These are phyloP conservation scores for Eupithecia vulgata DNA, from an alignment of 2,888 invertebrate genomes.

Conservation along the genomic window DNA sequence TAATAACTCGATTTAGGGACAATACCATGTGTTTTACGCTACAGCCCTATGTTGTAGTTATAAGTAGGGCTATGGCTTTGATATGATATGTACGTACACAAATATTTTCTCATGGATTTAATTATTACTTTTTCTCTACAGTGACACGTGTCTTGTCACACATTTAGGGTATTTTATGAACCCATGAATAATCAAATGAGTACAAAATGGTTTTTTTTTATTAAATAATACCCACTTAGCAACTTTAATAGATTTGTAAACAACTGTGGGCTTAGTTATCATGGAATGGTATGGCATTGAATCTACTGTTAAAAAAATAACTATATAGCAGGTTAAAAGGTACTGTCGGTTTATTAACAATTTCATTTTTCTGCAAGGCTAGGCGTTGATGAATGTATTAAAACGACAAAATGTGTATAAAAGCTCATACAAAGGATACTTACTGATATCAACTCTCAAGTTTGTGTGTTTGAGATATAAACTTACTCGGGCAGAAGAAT, in stretches of 20 bases:
- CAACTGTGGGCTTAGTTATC: background rate
- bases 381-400: background rate
- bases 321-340: too few species aligned
- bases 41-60: background rate
- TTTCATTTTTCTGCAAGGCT: too few species aligned
- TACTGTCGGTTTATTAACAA: too few species aligned
- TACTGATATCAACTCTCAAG: slow-evolving; percentile 21
- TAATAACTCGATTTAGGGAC: slow-evolving; percentile 73
- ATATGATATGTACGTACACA: slow-evolving; percentile 50
- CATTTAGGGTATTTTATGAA: slow-evolving; percentile 3
- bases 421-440: background rate
- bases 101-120: slow-evolving; percentile 37
- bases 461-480: slow-evolving; percentile 35
- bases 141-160: slow-evolving; percentile 16
- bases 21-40: slow-evolving; percentile 57
- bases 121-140: slow-evolving; percentile 9
- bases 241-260: background rate
- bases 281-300: background rate
- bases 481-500: slow-evolving; percentile 40
- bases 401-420: slow-evolving; percentile 5
- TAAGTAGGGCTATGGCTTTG: slow-evolving; percentile 51
- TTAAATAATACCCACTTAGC: background rate
- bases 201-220: background rate
- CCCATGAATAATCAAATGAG: background rate
- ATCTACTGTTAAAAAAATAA: too few species aligned